These are phyloP conservation scores for Leucoma salicis DNA, from an alignment of 2,888 invertebrate genomes.

Conservation along the genomic window DNA sequence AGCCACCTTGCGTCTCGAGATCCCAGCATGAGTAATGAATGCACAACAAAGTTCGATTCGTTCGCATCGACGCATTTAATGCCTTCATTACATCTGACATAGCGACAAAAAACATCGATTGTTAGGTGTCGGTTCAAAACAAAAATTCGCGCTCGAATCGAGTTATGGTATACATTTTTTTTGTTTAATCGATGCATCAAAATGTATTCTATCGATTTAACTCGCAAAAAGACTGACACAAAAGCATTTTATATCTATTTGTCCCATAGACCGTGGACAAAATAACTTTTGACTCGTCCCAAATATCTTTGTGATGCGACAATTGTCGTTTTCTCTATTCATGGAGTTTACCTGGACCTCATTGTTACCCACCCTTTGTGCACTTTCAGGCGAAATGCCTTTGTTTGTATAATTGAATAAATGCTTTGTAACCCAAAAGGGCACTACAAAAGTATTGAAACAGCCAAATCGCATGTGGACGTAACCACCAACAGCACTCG, in stretches of 20 bases:
- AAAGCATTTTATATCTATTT: constrained; percentile 49
- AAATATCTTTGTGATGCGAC: constrained; percentile 63
- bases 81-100: constrained; percentile 42
- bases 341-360: constrained; percentile 66
- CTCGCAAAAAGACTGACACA: constrained; percentile 48
- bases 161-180: constrained; percentile 40
- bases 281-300: constrained; percentile 74
- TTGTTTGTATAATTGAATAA: constrained; percentile 80
- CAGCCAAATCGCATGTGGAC: constrained; percentile 36
- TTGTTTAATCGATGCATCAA: constrained; percentile 39
- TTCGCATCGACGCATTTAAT: constrained; percentile 38
- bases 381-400: constrained; percentile 69
- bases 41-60: constrained; percentile 16
- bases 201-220: constrained; percentile 52
- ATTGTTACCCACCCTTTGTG: constrained; percentile 59
- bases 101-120: constrained; percentile 35
- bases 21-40: constrained; percentile 21
- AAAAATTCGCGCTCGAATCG: constrained; percentile 40
- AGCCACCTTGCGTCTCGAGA: constrained; percentile 1
- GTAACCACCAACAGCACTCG: constrained; percentile 33
- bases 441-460: too few species aligned
- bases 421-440: too few species aligned
- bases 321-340: constrained; percentile 69
- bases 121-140: constrained; percentile 45
- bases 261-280: constrained; percentile 56